phyloP scores from a whole-genome alignment of 92 coral and sea anemone genomes.

The Anthopleura xanthogrammica region DNA sequence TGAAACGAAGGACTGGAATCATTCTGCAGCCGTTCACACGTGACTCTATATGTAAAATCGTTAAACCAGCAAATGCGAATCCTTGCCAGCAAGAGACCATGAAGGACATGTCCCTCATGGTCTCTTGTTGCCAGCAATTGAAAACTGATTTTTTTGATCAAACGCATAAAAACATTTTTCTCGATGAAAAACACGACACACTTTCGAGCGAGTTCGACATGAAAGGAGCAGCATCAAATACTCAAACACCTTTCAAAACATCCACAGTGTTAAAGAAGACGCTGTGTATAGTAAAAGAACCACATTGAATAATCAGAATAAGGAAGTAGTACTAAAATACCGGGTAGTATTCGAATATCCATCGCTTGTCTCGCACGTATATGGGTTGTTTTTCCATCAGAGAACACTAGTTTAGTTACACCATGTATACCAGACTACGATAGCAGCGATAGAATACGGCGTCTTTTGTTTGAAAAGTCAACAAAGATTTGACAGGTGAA shows the following conservation, averaged over 20 bases:
- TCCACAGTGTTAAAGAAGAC: too few relatives aligned
- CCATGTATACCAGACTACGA: not conserved
- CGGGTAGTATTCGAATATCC: constrained; percentile 99
- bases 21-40: not conserved
- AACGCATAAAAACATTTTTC: not conserved
- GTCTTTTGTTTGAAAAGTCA: constrained; percentile 35
- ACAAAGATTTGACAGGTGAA: constrained; percentile 37
- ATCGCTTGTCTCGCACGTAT: constrained; percentile 84
- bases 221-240: not conserved
- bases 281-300: not conserved
- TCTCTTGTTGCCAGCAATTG: not conserved
- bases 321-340: constrained; percentile 35
- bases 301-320: not conserved
- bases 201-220: not conserved
- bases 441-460: constrained; percentile 14
- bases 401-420: not conserved
- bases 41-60: not conserved
- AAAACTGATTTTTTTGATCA: not conserved
- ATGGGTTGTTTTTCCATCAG: constrained; percentile 56
- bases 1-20: not conserved
- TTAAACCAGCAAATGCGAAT: not conserved
- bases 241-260: not conserved
- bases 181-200: not conserved
- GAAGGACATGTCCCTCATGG: too few relatives aligned
- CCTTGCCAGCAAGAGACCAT: not conserved